Conservation (phyloP, 2,888 invertebrate genomes). For the Epirrhoe tristata region DNA sequence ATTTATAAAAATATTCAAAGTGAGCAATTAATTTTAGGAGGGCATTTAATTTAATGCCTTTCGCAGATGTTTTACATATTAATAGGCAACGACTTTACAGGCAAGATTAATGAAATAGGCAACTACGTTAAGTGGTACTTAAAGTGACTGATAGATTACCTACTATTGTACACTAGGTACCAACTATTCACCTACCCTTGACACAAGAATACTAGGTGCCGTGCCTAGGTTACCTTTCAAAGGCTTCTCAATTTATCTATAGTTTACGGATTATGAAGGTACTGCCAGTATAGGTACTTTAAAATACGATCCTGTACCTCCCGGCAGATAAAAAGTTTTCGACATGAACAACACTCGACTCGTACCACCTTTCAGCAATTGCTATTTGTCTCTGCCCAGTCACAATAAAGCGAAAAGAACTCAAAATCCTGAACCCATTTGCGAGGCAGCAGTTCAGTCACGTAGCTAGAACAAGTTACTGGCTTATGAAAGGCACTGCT, state of each 20-base stretch:
- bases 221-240: too few relatives aligned
- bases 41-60: slow-evolving; percentile 32
- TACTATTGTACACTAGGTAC: too few relatives aligned
- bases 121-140: slow-evolving; percentile 2
- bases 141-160: background rate
- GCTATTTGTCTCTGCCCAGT: slow-evolving; percentile 14
- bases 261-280: too few relatives aligned
- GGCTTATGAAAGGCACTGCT: slow-evolving; percentile 24
- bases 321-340: background rate
- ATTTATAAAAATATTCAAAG: slow-evolving; percentile 40
- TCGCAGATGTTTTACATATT: slow-evolving; percentile 26
- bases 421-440: slow-evolving; percentile 20
- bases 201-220: too few relatives aligned
- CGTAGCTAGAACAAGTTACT: slow-evolving; percentile 21
- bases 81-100: slow-evolving; percentile 16
- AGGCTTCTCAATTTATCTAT: too few relatives aligned
- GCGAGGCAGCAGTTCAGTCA: slow-evolving; percentile 9
- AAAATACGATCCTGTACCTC: too few relatives aligned
- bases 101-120: slow-evolving; percentile 9
- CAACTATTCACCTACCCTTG: too few relatives aligned
- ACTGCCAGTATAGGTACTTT: too few relatives aligned
- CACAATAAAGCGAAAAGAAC: slow-evolving; percentile 14
- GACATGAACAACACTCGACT: background rate
- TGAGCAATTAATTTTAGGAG: slow-evolving; percentile 33
- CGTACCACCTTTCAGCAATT: slow-evolving; percentile 9